These are phyloP conservation scores for Cenopis cana DNA, from an alignment of 2,888 invertebrate species.

Conservation along the genomic window DNA sequence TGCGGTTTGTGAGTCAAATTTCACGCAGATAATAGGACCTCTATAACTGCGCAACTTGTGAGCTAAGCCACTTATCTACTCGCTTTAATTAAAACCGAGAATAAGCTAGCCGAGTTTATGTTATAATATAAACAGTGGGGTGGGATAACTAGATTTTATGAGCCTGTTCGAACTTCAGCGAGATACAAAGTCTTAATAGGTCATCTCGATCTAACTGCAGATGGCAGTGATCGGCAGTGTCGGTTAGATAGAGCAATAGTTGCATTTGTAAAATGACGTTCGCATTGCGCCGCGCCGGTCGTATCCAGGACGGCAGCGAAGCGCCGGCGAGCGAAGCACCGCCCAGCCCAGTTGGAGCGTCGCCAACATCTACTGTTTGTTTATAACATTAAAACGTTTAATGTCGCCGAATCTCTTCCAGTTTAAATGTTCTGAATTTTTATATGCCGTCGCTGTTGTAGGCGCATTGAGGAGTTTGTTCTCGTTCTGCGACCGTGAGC, in stretches of 20 bases:
- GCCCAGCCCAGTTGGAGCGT: slow-evolving; percentile 73
- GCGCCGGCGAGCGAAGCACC: slow-evolving; percentile 66
- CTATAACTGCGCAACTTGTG: slow-evolving; percentile 74
- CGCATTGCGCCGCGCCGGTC: slow-evolving; percentile 54
- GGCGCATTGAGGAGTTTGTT: slow-evolving; percentile 37
- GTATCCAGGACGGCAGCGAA: slow-evolving; percentile 49
- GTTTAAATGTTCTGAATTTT: slow-evolving; percentile 52
- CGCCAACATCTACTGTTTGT: slow-evolving; percentile 78
- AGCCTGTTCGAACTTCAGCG: slow-evolving; percentile 29
- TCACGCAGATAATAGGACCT: slow-evolving; percentile 79
- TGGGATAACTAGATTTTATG: slow-evolving; percentile 47
- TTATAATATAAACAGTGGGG: slow-evolving; percentile 53
- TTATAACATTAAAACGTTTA: slow-evolving; percentile 77
- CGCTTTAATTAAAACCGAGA: slow-evolving; percentile 77
- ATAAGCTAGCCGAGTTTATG: slow-evolving; percentile 64
- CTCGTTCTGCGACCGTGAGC: slow-evolving; percentile 32
- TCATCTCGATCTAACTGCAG: slow-evolving; percentile 53
- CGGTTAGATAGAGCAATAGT: slow-evolving; percentile 62
- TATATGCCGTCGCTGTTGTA: slow-evolving; percentile 46
- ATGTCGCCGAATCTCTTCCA: slow-evolving; percentile 58
- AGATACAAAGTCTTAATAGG: slow-evolving; percentile 41
- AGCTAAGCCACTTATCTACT: slow-evolving; percentile 61
- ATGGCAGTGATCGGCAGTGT: slow-evolving; percentile 42
- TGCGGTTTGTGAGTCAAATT: slow-evolving; percentile 81
- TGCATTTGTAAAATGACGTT: slow-evolving; percentile 59